Evolutionary conservation across 2,797 vertebrate genomes (phyloP), one percentile per base, ranked within the genome.

Genomic region (Bradypus variegatus): DNA sequence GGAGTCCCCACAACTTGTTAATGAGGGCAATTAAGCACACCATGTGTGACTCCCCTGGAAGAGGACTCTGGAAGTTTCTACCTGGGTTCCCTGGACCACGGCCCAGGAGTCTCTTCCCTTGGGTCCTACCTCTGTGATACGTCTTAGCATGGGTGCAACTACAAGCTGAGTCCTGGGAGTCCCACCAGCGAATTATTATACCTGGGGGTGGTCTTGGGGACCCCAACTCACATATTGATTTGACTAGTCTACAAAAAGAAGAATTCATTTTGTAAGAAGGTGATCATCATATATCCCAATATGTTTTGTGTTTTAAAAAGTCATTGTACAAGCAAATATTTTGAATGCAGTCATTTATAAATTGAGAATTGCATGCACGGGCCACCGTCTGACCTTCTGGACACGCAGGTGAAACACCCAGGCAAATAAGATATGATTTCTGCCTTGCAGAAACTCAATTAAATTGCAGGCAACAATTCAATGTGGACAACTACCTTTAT

Each of bases 61-160:
- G 38, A n/a, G 33, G 62, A n/a, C 8, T 72, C 48, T 4, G 23
- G 55, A 60, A 12, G 15, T 29, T 1, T 3, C 29, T 16, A 12
- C 25, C 9, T 48, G 27, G 8, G 12, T 15, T 19, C 29, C 58
- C 4, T 1, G 3, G 65, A 18, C 3, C 0, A 23, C 2, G 1
- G 15, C 19, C 55, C 27, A 0, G 0, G 9, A 2, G 2, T n/a
- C 60, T 48, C 50, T n/a, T 27, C n/a, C 60, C 70, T 12, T 31
- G 2, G 16, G 19, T 29, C 19, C 18, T n/a, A 55, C 18, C 0
- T 2, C 23, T 2, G 3, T 9, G 6, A 33, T 5, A 13, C 8
- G 4, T 16, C 45, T 21, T 0, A 62, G n/a, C 31, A 2, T 5
- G 48, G 41, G 13, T 8, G 0, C 12, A 5, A 36, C 45, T 5